Base-by-base conservation (phyloP, 2,797 vertebrate genomes). In the Amblyopsis hoosieri region DNA sequence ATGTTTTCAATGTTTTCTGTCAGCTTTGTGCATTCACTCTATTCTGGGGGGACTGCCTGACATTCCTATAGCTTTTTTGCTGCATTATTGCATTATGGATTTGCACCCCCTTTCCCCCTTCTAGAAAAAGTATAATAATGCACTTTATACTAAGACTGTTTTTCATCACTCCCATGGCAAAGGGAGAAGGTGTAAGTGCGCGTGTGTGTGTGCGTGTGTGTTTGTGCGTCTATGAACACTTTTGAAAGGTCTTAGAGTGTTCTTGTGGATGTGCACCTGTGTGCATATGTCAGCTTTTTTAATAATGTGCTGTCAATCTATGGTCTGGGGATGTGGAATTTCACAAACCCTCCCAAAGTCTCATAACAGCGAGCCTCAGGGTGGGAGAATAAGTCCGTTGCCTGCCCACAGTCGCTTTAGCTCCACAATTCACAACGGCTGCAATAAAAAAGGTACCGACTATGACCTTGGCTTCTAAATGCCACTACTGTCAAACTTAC, bases 281-380 rank as follows among this genome's bases (percentile, higher is more conserved):
- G 66, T 63, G 57, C 57, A 71, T 62, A 57, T 76, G 75, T 76
- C 66, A 67, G 67, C 71, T 77, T 88, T 91, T 74, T 72, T 90
- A 89, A 92, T 91, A 91, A 90, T 79, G 85, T 73, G 71, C 86
- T 92, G 91, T 91, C 91, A 90, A 84, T 91, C 89, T 76, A 67
- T 45, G 74, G 75, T 76, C 64, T 67, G 70, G 76, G 70, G 74
- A 81, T 47, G 81, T n/a, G 74, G 74, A 78, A 76, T 89, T 85
- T 86, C 74, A 78, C 81, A 79, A 82, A 82, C 77, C 78, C 82
- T 78, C 64, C 72, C 81, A 62, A 65, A 83, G 83, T 83, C 83
- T 90, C 85, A 88, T 90, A 91, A 90, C 70, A 61, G 64, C 2
- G 75, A 74, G 82, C 87, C 82, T 76, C 69, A 46, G 79, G 84